phyloP scores from a whole-genome alignment of 2,797 vertebrate genomes.

The Meriones psammophilus region DNA sequence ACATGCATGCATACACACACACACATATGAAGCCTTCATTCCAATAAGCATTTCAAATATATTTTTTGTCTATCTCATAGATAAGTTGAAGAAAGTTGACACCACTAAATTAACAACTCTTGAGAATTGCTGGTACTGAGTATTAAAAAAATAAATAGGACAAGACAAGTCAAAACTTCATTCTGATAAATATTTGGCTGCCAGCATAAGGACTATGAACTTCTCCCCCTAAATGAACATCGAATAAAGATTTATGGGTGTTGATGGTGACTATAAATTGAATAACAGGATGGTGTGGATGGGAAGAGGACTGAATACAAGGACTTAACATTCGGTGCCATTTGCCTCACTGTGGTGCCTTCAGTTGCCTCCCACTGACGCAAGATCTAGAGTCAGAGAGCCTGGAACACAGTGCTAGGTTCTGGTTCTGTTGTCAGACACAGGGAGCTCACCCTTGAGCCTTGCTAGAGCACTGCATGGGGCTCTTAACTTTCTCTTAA shows the following conservation, averaged over 20 bases:
- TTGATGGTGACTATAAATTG: not conserved
- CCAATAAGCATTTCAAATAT: no score
- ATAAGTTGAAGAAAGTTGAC: not conserved
- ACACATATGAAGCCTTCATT: not conserved
- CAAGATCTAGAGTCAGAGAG: not conserved
- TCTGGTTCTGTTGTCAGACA: not conserved
- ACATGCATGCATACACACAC: not conserved
- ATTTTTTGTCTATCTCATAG: not conserved
- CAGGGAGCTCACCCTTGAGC: not conserved
- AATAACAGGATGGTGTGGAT: not conserved
- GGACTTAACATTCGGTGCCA: no score
- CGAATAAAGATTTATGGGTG: not conserved
- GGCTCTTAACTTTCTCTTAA: not conserved
- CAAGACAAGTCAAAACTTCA: no score
- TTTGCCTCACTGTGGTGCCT: no score
- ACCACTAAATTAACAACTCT: not conserved
- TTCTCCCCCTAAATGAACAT: not conserved
- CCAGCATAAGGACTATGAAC: no score
- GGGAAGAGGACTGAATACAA: not conserved
- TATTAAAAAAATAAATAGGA: not conserved
- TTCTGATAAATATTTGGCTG: not conserved
- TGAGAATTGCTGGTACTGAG: not conserved
- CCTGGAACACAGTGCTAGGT: not conserved
- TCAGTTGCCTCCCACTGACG: not conserved
- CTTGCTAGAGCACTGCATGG: accelerated